Base-by-base conservation (phyloP, 1,140 invertebrate species). In the Coenobita brevimanus region DNA sequence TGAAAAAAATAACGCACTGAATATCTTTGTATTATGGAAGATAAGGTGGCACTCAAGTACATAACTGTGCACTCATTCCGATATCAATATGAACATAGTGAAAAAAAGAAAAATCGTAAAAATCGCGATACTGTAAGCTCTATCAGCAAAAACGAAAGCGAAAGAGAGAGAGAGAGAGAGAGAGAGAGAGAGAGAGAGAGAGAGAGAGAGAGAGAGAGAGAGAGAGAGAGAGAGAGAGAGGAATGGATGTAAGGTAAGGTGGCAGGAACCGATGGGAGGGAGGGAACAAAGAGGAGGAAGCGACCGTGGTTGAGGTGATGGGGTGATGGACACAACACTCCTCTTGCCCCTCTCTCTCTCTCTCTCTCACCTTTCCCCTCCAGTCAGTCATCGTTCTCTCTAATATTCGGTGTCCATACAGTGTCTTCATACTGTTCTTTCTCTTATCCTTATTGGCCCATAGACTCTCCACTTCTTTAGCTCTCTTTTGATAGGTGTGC, bases 271-370 rank as follows among this genome's bases (percentile, higher is more conserved):
- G 64, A 24, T 69, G 64, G 64, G 43, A 50, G 78, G 24, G 38
- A 13, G 10, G 36, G 60, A 38, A 84, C 50, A 76, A 76, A 84
- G 82, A 76, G 73, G 27, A 76, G 82, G 67, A 84, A 75, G 36
- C 69, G 21, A 36, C 24, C 4, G 50, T 21, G 73, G 71, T 43
- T 15, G 46, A 57, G 67, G 67, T 62, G 69, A 76, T 27, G 67
- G 82, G 3, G 57, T 27, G 82, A 76, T 60, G 50, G 36, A 76
- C 69, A 62, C n/a, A 10, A 50, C 36, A 67, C 38, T 73, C 30
- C 69, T 73, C 69, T 73, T 41, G 24, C 43, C 71, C 36, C 69
- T 17, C 67, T 69, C 62, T 82, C 38, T 67, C 30, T 67, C 33
- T 46, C 80, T 69, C 62, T 82, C 38, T 46, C 41, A 15, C n/a